These are phyloP conservation scores for Ophonus ardosiacus DNA, from an alignment of 2,888 invertebrate species.

Conservation along the genomic window DNA sequence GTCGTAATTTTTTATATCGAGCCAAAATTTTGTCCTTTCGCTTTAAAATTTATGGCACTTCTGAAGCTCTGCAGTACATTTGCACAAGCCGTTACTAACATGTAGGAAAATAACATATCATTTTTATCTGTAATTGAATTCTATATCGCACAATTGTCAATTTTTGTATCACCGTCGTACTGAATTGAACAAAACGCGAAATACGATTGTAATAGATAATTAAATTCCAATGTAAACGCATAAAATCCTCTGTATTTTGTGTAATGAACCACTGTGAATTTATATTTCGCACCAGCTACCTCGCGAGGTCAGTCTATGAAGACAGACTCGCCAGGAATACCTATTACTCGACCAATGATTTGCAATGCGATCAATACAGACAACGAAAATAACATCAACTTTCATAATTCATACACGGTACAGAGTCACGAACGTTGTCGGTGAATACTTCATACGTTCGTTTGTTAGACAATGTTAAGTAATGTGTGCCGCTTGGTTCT, in stretches of 20 bases:
- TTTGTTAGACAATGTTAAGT: background rate
- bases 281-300: background rate
- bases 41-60: too few relatives aligned
- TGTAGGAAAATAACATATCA: too few relatives aligned
- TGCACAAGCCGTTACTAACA: too few relatives aligned
- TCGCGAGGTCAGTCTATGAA: constrained; percentile 3
- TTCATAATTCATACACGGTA: constrained; percentile 35
- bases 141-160: background rate
- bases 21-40: too few relatives aligned
- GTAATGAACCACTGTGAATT: background rate
- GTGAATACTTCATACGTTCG: constrained; percentile 5
- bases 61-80: too few relatives aligned
- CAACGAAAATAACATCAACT: constrained; percentile 50
- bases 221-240: background rate
- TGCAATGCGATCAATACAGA: constrained; percentile 46
- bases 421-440: constrained; percentile 38
- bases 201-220: background rate
- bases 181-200: too few relatives aligned
- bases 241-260: background rate
- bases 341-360: constrained; percentile 37
- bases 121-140: background rate
- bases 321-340: constrained; percentile 11
- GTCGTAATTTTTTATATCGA: too few relatives aligned
- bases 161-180: background rate
- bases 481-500: background rate